These are phyloP conservation scores for Zosterops hypoxanthus DNA, from an alignment of 2,113 vertebrate species.

Conservation along the genomic window DNA sequence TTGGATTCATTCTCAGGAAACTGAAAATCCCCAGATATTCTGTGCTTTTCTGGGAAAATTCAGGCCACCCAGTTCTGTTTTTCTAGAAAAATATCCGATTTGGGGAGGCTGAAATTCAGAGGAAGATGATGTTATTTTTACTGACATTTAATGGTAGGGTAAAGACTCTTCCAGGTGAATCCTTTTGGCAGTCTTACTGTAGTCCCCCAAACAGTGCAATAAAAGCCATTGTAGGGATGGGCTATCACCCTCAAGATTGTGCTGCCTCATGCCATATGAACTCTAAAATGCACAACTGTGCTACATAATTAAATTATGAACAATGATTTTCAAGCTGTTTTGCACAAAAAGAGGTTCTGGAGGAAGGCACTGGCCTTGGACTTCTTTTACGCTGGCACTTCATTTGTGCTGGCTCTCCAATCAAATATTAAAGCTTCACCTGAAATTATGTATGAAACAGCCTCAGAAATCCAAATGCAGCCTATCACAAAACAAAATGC, in stretches of 20 bases:
- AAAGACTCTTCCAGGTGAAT: background rate
- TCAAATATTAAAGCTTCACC: conserved; percentile 1
- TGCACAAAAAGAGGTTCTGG: background rate
- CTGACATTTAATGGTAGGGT: background rate
- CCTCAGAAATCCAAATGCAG: background rate
- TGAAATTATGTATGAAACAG: background rate
- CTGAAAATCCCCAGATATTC: background rate
- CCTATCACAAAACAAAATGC: background rate
- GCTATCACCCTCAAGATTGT: background rate
- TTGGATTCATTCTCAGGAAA: background rate
- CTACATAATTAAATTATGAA: background rate
- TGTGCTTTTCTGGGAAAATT: background rate
- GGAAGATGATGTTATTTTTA: background rate
- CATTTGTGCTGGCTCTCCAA: background rate
- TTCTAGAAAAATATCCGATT: background rate
- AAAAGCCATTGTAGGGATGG: background rate
- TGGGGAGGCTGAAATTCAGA: background rate
- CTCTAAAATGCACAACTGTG: background rate
- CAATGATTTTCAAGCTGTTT: background rate
- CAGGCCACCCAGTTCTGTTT: background rate
- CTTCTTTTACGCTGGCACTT: background rate
- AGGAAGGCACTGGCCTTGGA: background rate
- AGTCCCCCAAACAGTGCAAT: background rate
- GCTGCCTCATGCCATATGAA: background rate
- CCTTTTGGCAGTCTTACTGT: background rate